Evolutionary conservation across 1,140 invertebrate species (phyloP).

Genomic region (Bombyx mori): DNA sequence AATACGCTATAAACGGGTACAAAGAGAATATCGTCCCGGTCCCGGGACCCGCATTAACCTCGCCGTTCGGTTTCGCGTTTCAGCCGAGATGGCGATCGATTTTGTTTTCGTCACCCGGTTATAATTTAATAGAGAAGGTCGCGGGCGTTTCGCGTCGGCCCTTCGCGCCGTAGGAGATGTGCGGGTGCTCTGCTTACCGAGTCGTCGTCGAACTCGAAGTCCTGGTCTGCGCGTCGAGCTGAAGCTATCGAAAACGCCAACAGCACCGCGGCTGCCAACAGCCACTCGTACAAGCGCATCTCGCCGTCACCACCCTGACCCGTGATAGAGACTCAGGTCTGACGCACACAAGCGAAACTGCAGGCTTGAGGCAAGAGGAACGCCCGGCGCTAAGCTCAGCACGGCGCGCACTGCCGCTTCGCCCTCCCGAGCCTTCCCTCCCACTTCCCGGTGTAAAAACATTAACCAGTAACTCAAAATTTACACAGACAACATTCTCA

Average conservation of each 20-base stretch:
- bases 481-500: no score
- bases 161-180: constrained; percentile 1
- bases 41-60: no score
- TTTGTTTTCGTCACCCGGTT: no score
- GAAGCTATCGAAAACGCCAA: constrained; percentile 22
- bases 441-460: no score
- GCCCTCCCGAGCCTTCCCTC: no score
- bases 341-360: constrained; percentile 1
- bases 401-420: constrained; percentile 1
- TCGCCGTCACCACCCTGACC: constrained; percentile 12
- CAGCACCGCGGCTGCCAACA: constrained; percentile 18
- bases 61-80: no score
- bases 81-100: no score
- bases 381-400: neutral
- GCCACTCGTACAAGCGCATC: constrained; percentile 18
- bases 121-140: neutral
- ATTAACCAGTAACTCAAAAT: no score
- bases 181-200: constrained; percentile 25
- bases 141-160: constrained; percentile 1
- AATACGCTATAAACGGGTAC: no score
- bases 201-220: constrained; percentile 62
- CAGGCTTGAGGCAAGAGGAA: neutral
- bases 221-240: constrained; percentile 38
- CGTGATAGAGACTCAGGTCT: neutral
- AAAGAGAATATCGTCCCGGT: no score